These are phyloP conservation scores for Passer montanus DNA, from an alignment of 2,113 vertebrate genomes.

Conservation along the genomic window DNA sequence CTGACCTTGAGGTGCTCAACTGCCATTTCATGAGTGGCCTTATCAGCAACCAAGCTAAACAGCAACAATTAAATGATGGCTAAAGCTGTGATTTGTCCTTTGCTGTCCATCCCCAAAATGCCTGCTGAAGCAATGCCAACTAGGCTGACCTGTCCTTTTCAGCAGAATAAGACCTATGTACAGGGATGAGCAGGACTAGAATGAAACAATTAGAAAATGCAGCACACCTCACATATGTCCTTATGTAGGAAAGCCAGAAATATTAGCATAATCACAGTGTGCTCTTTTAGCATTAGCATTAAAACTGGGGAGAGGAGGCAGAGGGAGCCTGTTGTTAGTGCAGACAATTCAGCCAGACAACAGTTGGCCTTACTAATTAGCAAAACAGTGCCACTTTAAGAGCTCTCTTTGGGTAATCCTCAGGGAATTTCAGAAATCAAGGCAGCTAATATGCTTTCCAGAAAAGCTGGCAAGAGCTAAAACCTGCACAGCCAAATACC, in stretches of 20 bases:
- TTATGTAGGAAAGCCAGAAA: slow-evolving; percentile 51
- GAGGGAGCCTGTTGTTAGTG: slow-evolving; percentile 35
- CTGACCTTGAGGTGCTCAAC: neutral
- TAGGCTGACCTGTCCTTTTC: slow-evolving; percentile 5
- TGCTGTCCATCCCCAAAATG: neutral
- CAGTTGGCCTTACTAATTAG: slow-evolving; percentile 69
- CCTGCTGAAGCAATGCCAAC: neutral
- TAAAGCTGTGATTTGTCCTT: neutral
- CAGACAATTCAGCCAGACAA: slow-evolving; percentile 60
- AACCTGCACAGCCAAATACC: slow-evolving; percentile 37
- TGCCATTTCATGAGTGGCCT: neutral
- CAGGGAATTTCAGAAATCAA: slow-evolving; percentile 38
- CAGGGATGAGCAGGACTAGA: neutral
- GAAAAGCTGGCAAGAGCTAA: slow-evolving; percentile 46
- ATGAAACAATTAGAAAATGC: slow-evolving; percentile 47
- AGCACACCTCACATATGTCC: slow-evolving; percentile 54
- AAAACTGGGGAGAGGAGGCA: slow-evolving; percentile 30
- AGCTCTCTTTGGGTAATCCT: slow-evolving; percentile 37
- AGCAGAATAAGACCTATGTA: neutral
- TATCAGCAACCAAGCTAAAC: neutral
- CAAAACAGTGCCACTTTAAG: slow-evolving; percentile 49
- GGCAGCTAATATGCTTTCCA: slow-evolving; percentile 12
- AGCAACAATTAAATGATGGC: neutral
- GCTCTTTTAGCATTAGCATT: slow-evolving; percentile 60
- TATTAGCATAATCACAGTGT: slow-evolving; percentile 73